These are phyloP conservation scores for Battus philenor DNA, from an alignment of 1,140 invertebrate genomes.

Conservation along the genomic window DNA sequence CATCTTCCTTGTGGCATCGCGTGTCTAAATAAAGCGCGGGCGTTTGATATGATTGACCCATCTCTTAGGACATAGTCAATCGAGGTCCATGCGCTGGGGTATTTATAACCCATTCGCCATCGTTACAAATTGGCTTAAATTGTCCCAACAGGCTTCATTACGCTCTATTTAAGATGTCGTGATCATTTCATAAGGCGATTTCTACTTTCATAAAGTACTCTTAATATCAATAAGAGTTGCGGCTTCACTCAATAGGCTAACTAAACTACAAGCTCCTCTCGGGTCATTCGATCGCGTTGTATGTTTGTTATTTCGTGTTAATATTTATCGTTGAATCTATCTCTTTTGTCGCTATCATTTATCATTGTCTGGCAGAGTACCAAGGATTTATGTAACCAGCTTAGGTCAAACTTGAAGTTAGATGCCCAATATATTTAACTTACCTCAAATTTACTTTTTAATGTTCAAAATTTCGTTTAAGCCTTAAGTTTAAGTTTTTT, in stretches of 20 bases:
- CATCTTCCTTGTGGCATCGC: background rate
- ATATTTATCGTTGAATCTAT: too few relatives aligned
- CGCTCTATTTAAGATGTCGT: constrained; percentile 37
- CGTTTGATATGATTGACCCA: constrained; percentile 36
- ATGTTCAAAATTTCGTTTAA: too few relatives aligned
- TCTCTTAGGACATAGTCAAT: constrained; percentile 28
- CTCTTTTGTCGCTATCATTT: too few relatives aligned
- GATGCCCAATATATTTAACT: too few relatives aligned
- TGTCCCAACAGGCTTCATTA: constrained; percentile 51
- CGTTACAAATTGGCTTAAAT: constrained; percentile 49
- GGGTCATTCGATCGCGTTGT: too few relatives aligned
- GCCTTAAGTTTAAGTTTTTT: too few relatives aligned
- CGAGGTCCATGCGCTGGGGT: constrained; percentile 26
- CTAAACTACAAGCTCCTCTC: background rate
- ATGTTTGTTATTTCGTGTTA: too few relatives aligned
- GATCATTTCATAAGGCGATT: constrained; percentile 22
- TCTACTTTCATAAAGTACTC: constrained; percentile 19
- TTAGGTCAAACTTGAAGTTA: too few relatives aligned
- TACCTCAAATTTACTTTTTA: too few relatives aligned
- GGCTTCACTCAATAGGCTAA: background rate
- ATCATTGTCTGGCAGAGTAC: too few relatives aligned
- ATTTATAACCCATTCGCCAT: constrained; percentile 41
- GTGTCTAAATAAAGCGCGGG: background rate
- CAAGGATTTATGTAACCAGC: too few relatives aligned
- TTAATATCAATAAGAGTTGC: constrained; percentile 5